Evolutionary conservation across 2,113 vertebrate species (phyloP).

Genomic region (Lipotes vexillifer): DNA sequence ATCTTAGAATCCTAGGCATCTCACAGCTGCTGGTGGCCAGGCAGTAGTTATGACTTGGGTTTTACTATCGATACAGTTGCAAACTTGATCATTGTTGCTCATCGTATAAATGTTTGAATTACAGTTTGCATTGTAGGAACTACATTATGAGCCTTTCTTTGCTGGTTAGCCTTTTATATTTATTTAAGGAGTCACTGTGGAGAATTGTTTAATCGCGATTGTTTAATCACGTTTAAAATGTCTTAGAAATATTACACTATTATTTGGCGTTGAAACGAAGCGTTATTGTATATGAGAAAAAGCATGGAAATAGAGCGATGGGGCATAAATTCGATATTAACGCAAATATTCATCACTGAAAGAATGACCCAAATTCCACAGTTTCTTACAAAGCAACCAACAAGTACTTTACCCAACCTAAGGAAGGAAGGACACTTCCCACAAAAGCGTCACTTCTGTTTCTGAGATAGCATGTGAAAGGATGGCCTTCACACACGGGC

Average conservation of each 20-base stretch:
- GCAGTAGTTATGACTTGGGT: background rate
- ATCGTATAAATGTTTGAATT: background rate
- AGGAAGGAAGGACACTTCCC: background rate
- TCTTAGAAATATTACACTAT: conserved; percentile 4
- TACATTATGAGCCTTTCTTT: background rate
- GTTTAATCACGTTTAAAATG: background rate
- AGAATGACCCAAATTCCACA: background rate
- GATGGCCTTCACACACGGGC: background rate
- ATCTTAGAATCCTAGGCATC: background rate
- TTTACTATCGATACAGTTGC: background rate
- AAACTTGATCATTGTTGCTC: background rate
- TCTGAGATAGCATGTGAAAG: background rate
- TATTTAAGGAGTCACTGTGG: background rate
- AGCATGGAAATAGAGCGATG: background rate
- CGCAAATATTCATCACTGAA: background rate
- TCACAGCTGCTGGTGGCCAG: background rate
- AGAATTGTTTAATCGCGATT: too few species aligned
- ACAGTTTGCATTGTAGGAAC: background rate
- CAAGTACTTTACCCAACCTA: background rate
- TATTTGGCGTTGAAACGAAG: background rate
- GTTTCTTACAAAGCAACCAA: background rate
- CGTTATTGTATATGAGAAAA: background rate
- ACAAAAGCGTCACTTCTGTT: background rate
- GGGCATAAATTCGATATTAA: background rate
- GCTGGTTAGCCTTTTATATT: background rate